Conservation (phyloP, 2,888 invertebrate genomes). For the Julus scandinavius region DNA sequence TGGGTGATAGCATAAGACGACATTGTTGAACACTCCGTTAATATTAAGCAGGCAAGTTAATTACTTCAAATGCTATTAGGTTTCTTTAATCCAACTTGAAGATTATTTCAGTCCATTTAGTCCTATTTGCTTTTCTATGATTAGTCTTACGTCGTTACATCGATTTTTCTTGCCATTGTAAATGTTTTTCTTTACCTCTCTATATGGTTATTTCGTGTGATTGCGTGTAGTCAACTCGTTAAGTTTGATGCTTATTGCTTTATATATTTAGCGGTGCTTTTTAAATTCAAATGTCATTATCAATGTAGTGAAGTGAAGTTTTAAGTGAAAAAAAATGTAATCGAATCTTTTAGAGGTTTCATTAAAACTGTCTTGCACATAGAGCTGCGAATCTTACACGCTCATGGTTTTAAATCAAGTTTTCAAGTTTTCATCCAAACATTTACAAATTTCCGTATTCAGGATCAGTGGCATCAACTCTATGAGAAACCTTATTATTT, state of each 20-base stretch:
- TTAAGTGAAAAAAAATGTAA: background rate
- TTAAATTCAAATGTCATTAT: background rate
- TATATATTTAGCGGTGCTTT: background rate
- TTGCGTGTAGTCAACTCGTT: background rate
- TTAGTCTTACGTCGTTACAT: background rate
- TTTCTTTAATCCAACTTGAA: background rate
- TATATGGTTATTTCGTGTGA: no score
- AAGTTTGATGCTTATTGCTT: background rate
- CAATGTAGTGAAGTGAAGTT: background rate
- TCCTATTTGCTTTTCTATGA: background rate
- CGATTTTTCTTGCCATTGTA: background rate
- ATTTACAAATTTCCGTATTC: no score
- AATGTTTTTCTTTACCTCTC: background rate
- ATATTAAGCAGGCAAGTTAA: background rate
- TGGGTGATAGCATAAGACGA: background rate
- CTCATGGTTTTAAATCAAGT: background rate
- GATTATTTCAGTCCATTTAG: constrained; percentile 36
- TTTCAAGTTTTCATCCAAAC: no score
- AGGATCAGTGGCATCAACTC: no score
- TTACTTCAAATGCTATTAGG: background rate
- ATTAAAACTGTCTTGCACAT: background rate
- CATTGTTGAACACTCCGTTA: background rate
- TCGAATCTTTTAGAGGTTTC: background rate
- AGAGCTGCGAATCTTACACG: background rate
- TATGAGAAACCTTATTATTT: no score